Conservation (phyloP, 2,888 invertebrate genomes). For the Fissipunctia ypsillon region DNA sequence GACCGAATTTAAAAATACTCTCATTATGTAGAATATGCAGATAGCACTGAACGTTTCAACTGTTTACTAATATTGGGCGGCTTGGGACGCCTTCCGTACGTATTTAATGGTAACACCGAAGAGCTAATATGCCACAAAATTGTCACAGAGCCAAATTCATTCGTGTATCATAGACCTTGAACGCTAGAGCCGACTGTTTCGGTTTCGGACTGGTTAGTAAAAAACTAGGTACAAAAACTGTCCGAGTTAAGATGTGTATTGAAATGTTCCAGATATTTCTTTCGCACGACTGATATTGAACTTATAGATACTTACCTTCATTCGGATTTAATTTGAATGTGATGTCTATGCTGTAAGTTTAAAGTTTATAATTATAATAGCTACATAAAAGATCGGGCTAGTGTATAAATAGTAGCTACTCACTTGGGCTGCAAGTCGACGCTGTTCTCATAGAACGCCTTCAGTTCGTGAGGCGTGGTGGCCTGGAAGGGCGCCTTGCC, state of each 20-base stretch:
- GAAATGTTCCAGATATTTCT: constrained; percentile 28
- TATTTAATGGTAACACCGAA: constrained; percentile 29
- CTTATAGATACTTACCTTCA: constrained; percentile 16
- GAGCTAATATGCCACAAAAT: constrained; percentile 42
- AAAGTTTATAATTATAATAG: not conserved
- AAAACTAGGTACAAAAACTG: constrained; percentile 49
- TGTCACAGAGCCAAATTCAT: constrained; percentile 55
- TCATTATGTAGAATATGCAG: constrained; percentile 37
- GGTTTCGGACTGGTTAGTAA: constrained; percentile 37
- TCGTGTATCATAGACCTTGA: constrained; percentile 56
- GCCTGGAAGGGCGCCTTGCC: constrained; percentile 99
- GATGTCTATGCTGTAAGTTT: not conserved
- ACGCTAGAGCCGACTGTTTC: constrained; percentile 37
- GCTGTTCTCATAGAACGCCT: constrained; percentile 99
- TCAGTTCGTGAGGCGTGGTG: constrained; percentile 98
- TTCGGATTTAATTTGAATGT: constrained; percentile 3
- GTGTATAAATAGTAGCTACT: constrained; percentile 74
- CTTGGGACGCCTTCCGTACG: constrained; percentile 10
- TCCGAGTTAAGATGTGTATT: constrained; percentile 36
- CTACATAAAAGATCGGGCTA: not conserved
- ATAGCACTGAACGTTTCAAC: constrained; percentile 30
- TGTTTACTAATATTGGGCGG: constrained; percentile 53
- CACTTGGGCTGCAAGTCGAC: constrained; percentile 97
- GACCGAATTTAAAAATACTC: constrained; percentile 35
- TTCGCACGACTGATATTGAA: constrained; percentile 3